A percentile compares a stretch with the other conserved stretches of the same genome.
phyloP scores from a whole-genome alignment of 2,888 invertebrate genomes.

The Phasia obesa region DNA sequence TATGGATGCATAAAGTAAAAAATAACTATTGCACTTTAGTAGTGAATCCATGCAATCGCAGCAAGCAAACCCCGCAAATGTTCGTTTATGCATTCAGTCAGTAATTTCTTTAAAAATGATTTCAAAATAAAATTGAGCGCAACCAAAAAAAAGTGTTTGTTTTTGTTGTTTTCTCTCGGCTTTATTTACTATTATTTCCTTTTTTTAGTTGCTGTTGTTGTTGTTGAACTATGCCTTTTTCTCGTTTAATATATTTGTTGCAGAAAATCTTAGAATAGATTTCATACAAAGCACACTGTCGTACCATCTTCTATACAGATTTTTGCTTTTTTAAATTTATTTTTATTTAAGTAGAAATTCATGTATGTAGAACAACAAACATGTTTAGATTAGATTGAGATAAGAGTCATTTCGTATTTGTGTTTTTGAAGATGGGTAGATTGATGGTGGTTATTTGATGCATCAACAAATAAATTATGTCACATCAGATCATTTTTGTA shows the following conservation, averaged over 20 bases:
- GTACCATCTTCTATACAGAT: constrained; percentile 37
- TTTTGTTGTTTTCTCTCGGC: constrained; percentile 30
- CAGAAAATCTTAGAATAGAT: constrained; percentile 42
- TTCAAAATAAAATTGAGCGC: constrained; percentile 69
- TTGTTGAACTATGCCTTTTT: constrained; percentile 8
- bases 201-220: constrained; percentile 6
- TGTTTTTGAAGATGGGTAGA: constrained; percentile 29
- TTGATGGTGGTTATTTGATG: constrained; percentile 22
- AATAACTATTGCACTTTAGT: constrained; percentile 29
- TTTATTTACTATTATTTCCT: constrained; percentile 54
- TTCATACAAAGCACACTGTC: constrained; percentile 58
- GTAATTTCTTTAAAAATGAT: constrained; percentile 52
- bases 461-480: constrained; percentile 30
- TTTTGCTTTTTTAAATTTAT: constrained; percentile 9
- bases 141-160: constrained; percentile 61
- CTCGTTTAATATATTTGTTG: constrained; percentile 33
- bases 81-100: constrained; percentile 6
- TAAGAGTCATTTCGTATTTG: constrained; percentile 52
- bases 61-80: background rate
- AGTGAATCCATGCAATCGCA: constrained; percentile 16
- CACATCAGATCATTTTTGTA: background rate
- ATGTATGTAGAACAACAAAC: constrained; percentile 4
- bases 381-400: constrained; percentile 50
- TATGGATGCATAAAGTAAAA: constrained; percentile 40
- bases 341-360: constrained; percentile 4